These are phyloP conservation scores for Stratiomys singularior DNA, from an alignment of 2,888 invertebrate genomes.

Conservation along the genomic window DNA sequence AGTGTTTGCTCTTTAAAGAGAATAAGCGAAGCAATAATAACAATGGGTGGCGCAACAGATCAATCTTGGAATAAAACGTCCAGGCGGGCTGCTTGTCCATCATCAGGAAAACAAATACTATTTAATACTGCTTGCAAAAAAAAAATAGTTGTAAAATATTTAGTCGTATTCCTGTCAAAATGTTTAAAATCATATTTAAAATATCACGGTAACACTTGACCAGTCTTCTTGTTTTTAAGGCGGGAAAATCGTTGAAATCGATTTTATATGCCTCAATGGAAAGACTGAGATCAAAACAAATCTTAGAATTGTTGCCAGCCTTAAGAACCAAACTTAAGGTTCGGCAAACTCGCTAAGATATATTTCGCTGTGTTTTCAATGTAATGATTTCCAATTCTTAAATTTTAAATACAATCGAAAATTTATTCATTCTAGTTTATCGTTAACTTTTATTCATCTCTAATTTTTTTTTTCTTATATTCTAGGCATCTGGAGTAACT, in stretches of 20 bases:
- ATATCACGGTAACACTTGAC: too few species aligned
- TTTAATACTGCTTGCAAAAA: too few species aligned
- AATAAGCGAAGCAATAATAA: too few species aligned
- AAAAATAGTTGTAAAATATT: too few species aligned
- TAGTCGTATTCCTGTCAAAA: not conserved
- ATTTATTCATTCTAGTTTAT: not conserved
- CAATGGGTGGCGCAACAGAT: too few species aligned
- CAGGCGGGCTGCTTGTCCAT: too few species aligned
- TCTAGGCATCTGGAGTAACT: slow-evolving; percentile 95
- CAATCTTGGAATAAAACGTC: too few species aligned
- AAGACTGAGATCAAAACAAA: not conserved
- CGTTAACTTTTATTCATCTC: not conserved
- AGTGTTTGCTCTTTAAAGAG: too few species aligned
- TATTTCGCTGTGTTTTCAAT: not conserved
- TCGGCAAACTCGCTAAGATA: slow-evolving; percentile 35
- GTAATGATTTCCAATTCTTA: too few species aligned
- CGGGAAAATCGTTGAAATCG: too few species aligned
- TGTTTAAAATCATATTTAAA: not conserved
- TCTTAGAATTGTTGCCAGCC: slow-evolving; percentile 23
- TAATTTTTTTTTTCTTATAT: slow-evolving; percentile 47
- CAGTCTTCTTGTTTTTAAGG: not conserved
- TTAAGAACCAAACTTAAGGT: not conserved
- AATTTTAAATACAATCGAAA: not conserved
- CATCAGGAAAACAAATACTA: too few species aligned
- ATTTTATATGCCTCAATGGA: too few species aligned